Percentiles rank a stretch among this genome's conserved stretches.
Conservation (phyloP, 2,797 vertebrate species). For the Hyperoplus immaculatus region DNA sequence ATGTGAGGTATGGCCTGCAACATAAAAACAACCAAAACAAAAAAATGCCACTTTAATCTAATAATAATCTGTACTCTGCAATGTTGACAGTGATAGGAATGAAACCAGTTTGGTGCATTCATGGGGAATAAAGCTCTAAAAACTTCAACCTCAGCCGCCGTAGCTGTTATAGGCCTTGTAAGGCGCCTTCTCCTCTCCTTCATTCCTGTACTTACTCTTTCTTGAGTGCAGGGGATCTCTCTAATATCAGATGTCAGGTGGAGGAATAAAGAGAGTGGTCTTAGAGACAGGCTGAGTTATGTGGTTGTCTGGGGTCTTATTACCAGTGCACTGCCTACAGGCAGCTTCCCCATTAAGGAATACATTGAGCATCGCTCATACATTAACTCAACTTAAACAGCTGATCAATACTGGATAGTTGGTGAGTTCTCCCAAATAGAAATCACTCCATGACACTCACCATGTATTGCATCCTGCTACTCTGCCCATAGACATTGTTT, state of each 20-base stretch:
- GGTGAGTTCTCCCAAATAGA: slow-evolving; percentile 61
- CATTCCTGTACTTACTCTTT: slow-evolving; percentile 60
- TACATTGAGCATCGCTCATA: slow-evolving; percentile 77
- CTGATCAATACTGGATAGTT: slow-evolving; percentile 79
- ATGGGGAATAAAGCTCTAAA: slow-evolving; percentile 60
- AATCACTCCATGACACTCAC: slow-evolving; percentile 65
- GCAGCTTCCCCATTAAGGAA: slow-evolving; percentile 79
- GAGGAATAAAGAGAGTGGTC: slow-evolving; percentile 77
- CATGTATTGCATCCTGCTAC: slow-evolving; percentile 45
- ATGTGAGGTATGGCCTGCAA: slow-evolving; percentile 1
- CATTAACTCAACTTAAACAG: slow-evolving; percentile 81
- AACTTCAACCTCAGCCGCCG: slow-evolving; percentile 35
- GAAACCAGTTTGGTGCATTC: slow-evolving; percentile 44
- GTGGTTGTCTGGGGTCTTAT: slow-evolving; percentile 79
- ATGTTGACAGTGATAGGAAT: slow-evolving; percentile 40
- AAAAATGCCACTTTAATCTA: slow-evolving; percentile 27
- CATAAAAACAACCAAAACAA: slow-evolving; percentile 6
- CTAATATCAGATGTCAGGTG: slow-evolving; percentile 82
- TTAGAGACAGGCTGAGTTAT: slow-evolving; percentile 80
- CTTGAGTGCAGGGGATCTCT: slow-evolving; percentile 67
- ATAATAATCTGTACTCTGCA: slow-evolving; percentile 46
- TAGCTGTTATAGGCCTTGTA: slow-evolving; percentile 34
- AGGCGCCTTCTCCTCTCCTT: slow-evolving; percentile 44
- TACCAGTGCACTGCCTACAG: slow-evolving; percentile 76
- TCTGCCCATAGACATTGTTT: slow-evolving; percentile 36